Evolutionary conservation across 2,888 invertebrate genomes (phyloP).

Genomic region (Kuschelorhynchus macadamiae): DNA sequence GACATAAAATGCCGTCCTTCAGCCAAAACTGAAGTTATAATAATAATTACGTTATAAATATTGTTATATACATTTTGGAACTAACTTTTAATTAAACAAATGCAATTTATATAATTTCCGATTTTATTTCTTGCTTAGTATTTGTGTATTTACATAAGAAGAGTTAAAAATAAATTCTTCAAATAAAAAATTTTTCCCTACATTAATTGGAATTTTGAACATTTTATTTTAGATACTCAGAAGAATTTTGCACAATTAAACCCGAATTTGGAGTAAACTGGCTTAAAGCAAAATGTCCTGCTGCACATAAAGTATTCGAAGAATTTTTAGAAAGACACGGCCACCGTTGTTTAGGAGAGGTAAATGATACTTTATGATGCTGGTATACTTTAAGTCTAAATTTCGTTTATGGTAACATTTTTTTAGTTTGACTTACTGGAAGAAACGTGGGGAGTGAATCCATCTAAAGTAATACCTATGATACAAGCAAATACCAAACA

Average conservation of each 20-base stretch:
- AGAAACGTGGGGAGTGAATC: conserved; percentile 77
- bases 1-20: too few relatives aligned
- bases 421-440: conserved; percentile 78
- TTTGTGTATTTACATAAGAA: too few relatives aligned
- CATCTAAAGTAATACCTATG: conserved; percentile 74
- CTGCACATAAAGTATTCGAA: conserved; percentile 69
- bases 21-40: too few relatives aligned
- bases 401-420: background rate
- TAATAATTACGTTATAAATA: too few relatives aligned
- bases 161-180: too few relatives aligned
- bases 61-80: too few relatives aligned
- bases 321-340: conserved; percentile 79
- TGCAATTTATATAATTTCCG: too few relatives aligned
- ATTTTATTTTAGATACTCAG: conserved; percentile 47
- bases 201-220: too few relatives aligned
- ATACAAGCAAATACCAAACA: conserved; percentile 72
- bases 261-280: conserved; percentile 73
- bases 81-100: too few relatives aligned
- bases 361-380: too few relatives aligned
- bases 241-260: conserved; percentile 70
- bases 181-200: too few relatives aligned
- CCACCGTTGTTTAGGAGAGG: conserved; percentile 78
- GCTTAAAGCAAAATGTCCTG: conserved; percentile 72
- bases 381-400: background rate
- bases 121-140: too few relatives aligned